Base-by-base conservation (phyloP, 2,888 invertebrate species). In the Entomobrya proxima region DNA sequence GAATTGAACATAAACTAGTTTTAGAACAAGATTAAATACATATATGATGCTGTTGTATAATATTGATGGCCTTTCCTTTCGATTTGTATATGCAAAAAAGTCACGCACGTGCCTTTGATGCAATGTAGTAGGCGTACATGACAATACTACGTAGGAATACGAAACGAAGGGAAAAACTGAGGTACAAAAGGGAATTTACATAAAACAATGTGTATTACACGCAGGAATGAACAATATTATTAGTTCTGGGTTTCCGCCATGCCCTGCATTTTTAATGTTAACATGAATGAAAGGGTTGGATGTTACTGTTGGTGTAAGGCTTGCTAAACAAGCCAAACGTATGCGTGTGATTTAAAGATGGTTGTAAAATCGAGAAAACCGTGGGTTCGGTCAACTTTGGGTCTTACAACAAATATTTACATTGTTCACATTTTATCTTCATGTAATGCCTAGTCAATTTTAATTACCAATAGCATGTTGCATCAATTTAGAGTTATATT, bases 111-210 rank as follows among this genome's bases (percentile, higher is more conserved):
- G 84, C 78, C 72, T 24, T 9, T 21, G 35, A 77, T 24, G 32
- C 58, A 58, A 35, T 79, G 1, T 47, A 24, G 84, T 85, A 61
- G 84, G 84, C 78, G 84, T 58, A 78, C 72, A 72, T 78, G 76
- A 77, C 50, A 77, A 69, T 77, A 50, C 2, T 67, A 47, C 67
- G 69, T 64, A 80, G 80, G 72, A 55, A 52, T 61, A 80, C 21
- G 52, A 24, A 64, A 61, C 40, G 81, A 76, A 61, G 61, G 81
- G 58, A 74, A 81, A 72, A 64, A 58, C 30, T 18, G 72, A 35
- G 15, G 13, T 44, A 52, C 27, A 61, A 81, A 55, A 74, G 0
- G 30, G 40, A 47, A 30, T 67, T 50, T 50, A 67, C 15, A 32
- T 30, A 32, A 55, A 77, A 40, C 61, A 77, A 77, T 58, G 40